phyloP scores from a whole-genome alignment of 2,888 invertebrate genomes.

The Lamellibrachia satsuma region DNA sequence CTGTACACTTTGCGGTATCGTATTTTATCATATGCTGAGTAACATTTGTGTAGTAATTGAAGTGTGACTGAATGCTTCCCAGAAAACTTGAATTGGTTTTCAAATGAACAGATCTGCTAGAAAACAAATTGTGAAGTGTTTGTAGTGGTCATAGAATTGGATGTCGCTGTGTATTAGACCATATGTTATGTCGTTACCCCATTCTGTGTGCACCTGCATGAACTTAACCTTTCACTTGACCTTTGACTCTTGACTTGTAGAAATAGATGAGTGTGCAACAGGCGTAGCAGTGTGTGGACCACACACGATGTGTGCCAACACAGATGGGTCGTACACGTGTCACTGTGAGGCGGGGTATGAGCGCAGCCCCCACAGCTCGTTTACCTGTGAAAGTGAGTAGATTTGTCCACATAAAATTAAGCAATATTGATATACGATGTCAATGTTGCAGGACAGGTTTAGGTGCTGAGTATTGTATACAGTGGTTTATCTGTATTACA shows the following conservation, averaged over 20 bases:
- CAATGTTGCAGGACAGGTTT: neutral
- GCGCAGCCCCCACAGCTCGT: neutral
- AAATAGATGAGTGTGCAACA: slow-evolving; percentile 21
- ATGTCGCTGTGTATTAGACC: too few relatives aligned
- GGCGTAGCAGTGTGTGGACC: neutral
- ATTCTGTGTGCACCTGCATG: too few relatives aligned
- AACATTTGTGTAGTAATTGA: neutral
- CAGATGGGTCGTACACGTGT: neutral
- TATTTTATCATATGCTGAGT: neutral
- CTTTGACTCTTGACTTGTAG: neutral
- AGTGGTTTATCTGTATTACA: neutral
- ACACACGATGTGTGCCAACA: neutral
- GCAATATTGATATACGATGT: neutral
- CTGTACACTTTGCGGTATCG: neutral
- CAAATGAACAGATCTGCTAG: neutral
- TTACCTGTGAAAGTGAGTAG: neutral
- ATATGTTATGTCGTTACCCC: too few relatives aligned
- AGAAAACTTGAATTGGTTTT: too few relatives aligned
- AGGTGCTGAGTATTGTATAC: neutral
- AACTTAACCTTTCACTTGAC: neutral
- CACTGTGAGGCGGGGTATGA: neutral
- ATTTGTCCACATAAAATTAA: neutral
- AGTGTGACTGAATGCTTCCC: too few relatives aligned
- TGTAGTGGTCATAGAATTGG: neutral
- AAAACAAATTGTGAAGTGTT: neutral